Evolutionary conservation across 30 jellyfish, hydroid and myxozoan genomes (phyloP).

Genomic region (Hydractinia echinata): DNA sequence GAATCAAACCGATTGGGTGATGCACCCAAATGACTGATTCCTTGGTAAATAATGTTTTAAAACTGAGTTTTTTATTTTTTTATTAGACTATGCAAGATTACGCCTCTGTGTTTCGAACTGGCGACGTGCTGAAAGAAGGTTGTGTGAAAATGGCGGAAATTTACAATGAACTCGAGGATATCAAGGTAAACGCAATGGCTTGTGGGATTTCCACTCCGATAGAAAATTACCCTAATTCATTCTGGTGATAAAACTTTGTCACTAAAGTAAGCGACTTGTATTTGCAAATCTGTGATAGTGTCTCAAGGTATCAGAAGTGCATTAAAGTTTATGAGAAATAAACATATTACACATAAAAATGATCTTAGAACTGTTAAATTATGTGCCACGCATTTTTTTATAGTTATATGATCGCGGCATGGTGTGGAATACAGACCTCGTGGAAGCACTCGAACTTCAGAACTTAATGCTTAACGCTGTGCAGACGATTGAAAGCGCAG

Average conservation of each 20-base stretch:
- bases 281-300: too few species aligned
- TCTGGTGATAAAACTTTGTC: too few species aligned
- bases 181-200: conserved; percentile 33
- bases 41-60: too few species aligned
- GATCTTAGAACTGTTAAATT: not conserved
- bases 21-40: too few species aligned
- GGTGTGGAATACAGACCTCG: conserved; percentile 96
- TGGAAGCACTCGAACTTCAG: conserved; percentile 94
- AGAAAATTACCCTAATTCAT: too few species aligned
- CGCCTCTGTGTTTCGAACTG: conserved; percentile 98
- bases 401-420: conserved; percentile 86
- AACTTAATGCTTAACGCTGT: conserved; percentile 81
- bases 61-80: not conserved
- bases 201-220: too few species aligned
- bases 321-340: too few species aligned
- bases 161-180: conserved; percentile 60
- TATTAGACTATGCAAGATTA: conserved; percentile 83
- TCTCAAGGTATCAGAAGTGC: not conserved
- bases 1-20: too few species aligned
- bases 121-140: conserved; percentile 84
- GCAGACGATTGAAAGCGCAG: conserved; percentile 86
- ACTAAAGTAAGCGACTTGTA: too few species aligned
- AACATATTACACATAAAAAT: too few species aligned
- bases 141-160: conserved; percentile 45
- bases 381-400: not conserved